phyloP scores from a whole-genome alignment of 2,113 vertebrate genomes.

The Hylia prasina region DNA sequence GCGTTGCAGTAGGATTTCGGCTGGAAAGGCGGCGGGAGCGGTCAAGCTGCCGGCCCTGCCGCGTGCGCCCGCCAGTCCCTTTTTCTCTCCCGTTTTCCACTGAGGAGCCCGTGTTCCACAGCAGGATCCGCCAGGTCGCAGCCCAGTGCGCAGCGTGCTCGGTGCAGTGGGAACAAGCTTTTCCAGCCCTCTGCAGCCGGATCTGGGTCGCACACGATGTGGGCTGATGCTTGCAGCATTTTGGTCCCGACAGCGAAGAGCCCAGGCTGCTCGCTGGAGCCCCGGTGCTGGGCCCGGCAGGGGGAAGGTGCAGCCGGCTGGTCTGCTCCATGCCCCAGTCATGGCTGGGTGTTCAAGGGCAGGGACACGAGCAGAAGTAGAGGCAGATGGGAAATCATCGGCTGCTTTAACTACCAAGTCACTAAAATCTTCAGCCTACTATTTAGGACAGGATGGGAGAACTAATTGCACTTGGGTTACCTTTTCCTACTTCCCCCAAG shows the following conservation, averaged over 20 bases:
- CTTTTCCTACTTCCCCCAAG: background rate
- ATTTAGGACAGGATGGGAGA: background rate
- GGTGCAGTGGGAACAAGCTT: accelerated
- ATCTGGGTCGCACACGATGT: background rate
- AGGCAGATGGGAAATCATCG: background rate
- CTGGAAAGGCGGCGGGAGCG: background rate
- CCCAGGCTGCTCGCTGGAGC: background rate
- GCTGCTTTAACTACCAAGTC: background rate
- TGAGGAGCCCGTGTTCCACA: background rate
- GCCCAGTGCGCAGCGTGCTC: background rate
- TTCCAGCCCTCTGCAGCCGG: background rate
- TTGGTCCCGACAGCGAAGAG: background rate
- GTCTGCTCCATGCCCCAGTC: background rate
- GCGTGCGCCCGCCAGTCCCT: background rate
- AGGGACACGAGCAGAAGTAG: background rate
- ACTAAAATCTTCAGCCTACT: background rate
- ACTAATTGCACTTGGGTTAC: background rate
- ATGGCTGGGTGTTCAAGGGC: background rate
- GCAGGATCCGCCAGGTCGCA: background rate
- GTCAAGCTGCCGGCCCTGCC: background rate
- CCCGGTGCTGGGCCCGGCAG: background rate
- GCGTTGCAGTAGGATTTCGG: background rate
- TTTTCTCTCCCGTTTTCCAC: background rate
- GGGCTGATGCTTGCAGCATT: background rate
- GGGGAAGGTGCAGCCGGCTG: background rate